phyloP scores from a whole-genome alignment of 2,888 invertebrate genomes.

The Aphrophora alni region DNA sequence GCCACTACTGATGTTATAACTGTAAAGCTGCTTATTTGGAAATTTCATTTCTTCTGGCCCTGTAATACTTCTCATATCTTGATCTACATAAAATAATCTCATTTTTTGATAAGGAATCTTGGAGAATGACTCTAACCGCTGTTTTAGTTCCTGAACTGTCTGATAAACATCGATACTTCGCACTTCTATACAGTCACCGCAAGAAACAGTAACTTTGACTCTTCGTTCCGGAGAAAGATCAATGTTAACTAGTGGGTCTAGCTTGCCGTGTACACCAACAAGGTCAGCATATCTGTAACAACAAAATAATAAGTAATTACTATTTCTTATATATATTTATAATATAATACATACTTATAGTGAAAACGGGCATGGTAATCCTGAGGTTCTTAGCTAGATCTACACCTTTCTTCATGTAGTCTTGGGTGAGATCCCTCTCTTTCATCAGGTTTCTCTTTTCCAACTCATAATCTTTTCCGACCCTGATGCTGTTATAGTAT shows the following conservation, averaged over 20 bases:
- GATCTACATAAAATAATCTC: constrained; percentile 89
- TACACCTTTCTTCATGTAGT: no score
- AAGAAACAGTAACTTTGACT: constrained; percentile 84
- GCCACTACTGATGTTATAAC: constrained; percentile 87
- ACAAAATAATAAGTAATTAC: background rate
- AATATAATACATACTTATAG: no score
- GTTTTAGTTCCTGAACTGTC: constrained; percentile 74
- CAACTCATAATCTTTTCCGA: no score
- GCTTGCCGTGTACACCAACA: constrained; percentile 82
- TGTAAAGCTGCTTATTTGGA: constrained; percentile 87
- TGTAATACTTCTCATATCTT: constrained; percentile 62
- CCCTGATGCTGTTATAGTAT: no score
- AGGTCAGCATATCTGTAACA: constrained; percentile 78
- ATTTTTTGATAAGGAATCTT: constrained; percentile 84
- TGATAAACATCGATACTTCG: constrained; percentile 77
- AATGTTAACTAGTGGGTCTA: constrained; percentile 88
- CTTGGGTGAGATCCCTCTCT: no score
- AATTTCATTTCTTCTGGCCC: constrained; percentile 91
- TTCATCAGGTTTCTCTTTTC: no score
- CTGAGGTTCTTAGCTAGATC: no score
- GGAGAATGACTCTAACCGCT: constrained; percentile 78
- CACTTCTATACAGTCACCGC: constrained; percentile 61
- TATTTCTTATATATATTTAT: no score
- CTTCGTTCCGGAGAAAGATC: constrained; percentile 86
- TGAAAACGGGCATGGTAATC: no score